Evolutionary conservation across 2,888 invertebrate genomes (phyloP).

Genomic region (Siphlonurus alternatus): DNA sequence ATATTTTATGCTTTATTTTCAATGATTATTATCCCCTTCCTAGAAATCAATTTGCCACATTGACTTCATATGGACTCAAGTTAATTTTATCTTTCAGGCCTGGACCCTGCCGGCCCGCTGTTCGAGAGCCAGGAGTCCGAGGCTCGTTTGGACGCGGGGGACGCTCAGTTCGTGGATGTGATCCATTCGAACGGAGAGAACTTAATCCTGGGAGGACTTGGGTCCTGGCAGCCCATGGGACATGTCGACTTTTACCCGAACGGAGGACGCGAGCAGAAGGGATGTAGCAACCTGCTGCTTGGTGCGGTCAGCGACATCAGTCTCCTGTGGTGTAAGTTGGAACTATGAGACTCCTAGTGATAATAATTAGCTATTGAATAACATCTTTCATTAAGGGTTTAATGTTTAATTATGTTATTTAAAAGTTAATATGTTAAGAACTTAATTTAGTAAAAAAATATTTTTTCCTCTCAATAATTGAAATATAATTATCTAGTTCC

Average conservation of each 20-base stretch:
- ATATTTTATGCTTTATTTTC: too few relatives aligned
- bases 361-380: too few relatives aligned
- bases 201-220: constrained; percentile 72
- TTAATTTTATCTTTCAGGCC: constrained; percentile 31
- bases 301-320: constrained; percentile 73
- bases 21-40: too few relatives aligned
- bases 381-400: too few relatives aligned
- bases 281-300: constrained; percentile 80
- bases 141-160: constrained; percentile 65
- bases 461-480: too few relatives aligned
- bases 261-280: constrained; percentile 80
- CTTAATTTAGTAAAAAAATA: too few relatives aligned
- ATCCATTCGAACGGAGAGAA: constrained; percentile 90
- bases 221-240: constrained; percentile 82
- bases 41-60: too few relatives aligned
- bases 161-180: constrained; percentile 81
- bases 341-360: neutral
- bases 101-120: constrained; percentile 82
- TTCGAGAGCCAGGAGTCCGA: constrained; percentile 80
- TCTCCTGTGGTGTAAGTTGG: constrained; percentile 57
- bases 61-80: too few relatives aligned
- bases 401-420: too few relatives aligned
- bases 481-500: neutral
- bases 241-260: constrained; percentile 88
- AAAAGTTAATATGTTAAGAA: too few relatives aligned